phyloP scores from a whole-genome alignment of 2,797 vertebrate species.

The Sebastes steindachneri region DNA sequence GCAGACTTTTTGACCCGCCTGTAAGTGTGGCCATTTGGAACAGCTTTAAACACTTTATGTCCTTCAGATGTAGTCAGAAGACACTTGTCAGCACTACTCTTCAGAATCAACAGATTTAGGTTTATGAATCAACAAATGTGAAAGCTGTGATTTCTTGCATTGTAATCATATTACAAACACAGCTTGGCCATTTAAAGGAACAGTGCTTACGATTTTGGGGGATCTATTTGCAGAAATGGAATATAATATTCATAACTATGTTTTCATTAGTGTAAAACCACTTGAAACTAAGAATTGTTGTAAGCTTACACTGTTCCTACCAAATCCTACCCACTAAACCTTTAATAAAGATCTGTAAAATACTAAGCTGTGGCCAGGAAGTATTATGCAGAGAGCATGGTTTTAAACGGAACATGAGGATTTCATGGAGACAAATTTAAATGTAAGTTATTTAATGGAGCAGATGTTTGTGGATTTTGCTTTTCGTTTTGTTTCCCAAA shows the following conservation, averaged over 20 bases:
- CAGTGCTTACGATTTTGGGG: too few relatives aligned
- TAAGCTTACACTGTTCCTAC: too few relatives aligned
- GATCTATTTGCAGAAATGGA: too few relatives aligned
- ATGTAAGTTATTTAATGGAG: background rate
- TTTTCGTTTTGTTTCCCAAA: background rate
- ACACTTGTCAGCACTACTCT: background rate
- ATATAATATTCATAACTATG: too few relatives aligned
- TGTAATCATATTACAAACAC: background rate
- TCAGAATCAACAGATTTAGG: background rate
- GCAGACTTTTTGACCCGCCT: background rate
- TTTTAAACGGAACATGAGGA: background rate
- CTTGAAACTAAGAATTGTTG: too few relatives aligned
- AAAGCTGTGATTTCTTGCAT: background rate
- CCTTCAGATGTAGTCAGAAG: background rate
- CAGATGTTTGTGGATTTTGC: background rate
- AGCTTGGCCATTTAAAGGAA: background rate
- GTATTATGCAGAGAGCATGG: background rate
- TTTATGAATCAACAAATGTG: background rate
- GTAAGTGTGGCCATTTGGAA: background rate
- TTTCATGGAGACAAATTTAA: background rate
- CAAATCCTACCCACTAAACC: too few relatives aligned
- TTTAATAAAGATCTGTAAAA: background rate
- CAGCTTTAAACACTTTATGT: background rate
- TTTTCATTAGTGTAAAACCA: too few relatives aligned
- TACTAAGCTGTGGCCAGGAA: background rate